A percentile compares a stretch with the other conserved stretches of the same genome.
Conservation (phyloP, 2,888 invertebrate genomes). For the Lepetodrilus schrolli region DNA sequence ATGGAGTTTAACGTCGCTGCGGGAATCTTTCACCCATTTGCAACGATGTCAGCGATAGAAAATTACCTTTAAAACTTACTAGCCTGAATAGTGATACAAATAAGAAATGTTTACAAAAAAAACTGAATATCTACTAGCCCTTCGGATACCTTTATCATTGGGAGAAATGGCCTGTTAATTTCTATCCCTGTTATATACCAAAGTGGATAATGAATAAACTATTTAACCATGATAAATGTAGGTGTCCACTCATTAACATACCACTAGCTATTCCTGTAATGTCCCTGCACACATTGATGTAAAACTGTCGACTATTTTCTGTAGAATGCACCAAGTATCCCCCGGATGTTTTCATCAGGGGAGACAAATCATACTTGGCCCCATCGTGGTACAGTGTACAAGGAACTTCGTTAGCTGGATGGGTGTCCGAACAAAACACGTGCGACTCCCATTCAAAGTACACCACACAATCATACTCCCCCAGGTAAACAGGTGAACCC, state of each 20-base stretch:
- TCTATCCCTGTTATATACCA: no score
- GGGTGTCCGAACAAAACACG: conserved; percentile 60
- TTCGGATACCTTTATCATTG: no score
- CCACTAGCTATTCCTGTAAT: conserved; percentile 48
- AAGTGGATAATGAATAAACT: no score
- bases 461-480: conserved; percentile 56
- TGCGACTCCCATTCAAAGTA: conserved; percentile 72
- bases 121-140: no score
- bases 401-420: conserved; percentile 62
- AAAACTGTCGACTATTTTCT: conserved; percentile 59
- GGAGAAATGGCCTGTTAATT: no score
- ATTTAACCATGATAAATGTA: no score
- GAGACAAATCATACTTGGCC: conserved; percentile 67
- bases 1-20: no score
- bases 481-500: conserved; percentile 63
- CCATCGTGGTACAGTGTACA: conserved; percentile 69
- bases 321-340: conserved; percentile 65
- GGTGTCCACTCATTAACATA: conserved; percentile 29
- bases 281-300: conserved; percentile 73
- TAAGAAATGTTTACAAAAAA: no score
- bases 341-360: conserved; percentile 65
- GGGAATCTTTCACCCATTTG: no score
- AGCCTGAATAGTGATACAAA: no score
- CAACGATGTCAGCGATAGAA: no score
- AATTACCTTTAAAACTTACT: no score